These are phyloP conservation scores for Psilopsiagon aurifrons DNA, from an alignment of 2,113 vertebrate species.

Conservation along the genomic window DNA sequence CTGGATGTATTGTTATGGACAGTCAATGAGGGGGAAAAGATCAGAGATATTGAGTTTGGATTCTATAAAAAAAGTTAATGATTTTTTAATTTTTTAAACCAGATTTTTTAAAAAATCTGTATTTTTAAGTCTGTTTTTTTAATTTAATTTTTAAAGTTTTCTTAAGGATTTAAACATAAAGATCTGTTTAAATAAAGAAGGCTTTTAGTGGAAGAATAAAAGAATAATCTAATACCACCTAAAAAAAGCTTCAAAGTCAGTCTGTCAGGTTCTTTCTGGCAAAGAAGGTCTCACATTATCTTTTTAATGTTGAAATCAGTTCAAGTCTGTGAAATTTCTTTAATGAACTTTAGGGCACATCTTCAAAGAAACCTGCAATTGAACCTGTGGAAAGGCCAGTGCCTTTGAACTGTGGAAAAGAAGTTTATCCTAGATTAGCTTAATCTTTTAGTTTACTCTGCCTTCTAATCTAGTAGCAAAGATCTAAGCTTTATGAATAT, in stretches of 20 bases:
- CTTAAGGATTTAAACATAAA: background rate
- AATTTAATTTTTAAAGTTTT: background rate
- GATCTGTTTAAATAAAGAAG: background rate
- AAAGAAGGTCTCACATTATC: slow-evolving; percentile 70
- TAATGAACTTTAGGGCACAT: slow-evolving; percentile 84
- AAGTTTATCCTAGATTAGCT: slow-evolving; percentile 76
- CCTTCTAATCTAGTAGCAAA: slow-evolving; percentile 75
- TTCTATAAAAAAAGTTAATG: background rate
- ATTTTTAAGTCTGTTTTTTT: background rate
- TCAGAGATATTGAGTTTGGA: background rate
- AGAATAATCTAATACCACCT: slow-evolving; percentile 69
- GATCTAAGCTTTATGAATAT: slow-evolving; percentile 58
- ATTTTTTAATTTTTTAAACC: background rate
- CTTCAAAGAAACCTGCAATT: slow-evolving; percentile 83
- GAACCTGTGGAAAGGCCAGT: slow-evolving; percentile 67
- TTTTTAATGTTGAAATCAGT: slow-evolving; percentile 78
- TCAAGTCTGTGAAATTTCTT: slow-evolving; percentile 82
- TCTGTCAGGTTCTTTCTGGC: slow-evolving; percentile 71
- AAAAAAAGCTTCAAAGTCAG: slow-evolving; percentile 78
- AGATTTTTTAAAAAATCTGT: background rate
- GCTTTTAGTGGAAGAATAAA: slow-evolving; percentile 32
- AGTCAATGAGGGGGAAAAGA: background rate
- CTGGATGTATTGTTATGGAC: background rate
- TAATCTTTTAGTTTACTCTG: slow-evolving; percentile 69
- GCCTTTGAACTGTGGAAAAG: slow-evolving; percentile 77